These are phyloP conservation scores for Spea bombifrons DNA, from an alignment of 2,113 vertebrate species.

Conservation along the genomic window DNA sequence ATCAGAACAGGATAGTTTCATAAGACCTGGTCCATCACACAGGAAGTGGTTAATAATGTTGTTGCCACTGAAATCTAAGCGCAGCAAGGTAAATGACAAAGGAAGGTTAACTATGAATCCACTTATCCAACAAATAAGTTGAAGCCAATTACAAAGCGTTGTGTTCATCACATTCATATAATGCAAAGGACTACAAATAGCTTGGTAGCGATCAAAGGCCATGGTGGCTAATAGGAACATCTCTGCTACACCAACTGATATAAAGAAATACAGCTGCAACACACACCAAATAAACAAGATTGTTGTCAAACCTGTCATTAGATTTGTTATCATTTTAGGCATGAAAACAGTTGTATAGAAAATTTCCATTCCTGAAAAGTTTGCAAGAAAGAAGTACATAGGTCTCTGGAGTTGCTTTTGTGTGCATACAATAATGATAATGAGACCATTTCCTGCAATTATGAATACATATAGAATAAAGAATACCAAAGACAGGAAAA, in stretches of 20 bases:
- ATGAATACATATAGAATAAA: conserved; percentile 42
- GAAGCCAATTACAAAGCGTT: neutral
- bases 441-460: conserved; percentile 41
- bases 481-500: conserved; percentile 44
- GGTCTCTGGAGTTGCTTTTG: conserved; percentile 47
- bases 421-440: conserved; percentile 41
- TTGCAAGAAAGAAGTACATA: conserved; percentile 53
- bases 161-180: conserved; percentile 44
- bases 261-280: conserved; percentile 45
- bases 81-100: neutral
- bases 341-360: conserved; percentile 48
- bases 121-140: neutral
- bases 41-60: conserved; percentile 20
- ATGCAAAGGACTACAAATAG: conserved; percentile 42
- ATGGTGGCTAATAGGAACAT: conserved; percentile 48
- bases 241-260: conserved; percentile 47
- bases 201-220: conserved; percentile 47
- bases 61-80: neutral
- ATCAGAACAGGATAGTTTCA: conserved; percentile 3
- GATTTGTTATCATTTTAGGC: conserved; percentile 46
- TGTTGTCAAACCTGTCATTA: conserved; percentile 34
- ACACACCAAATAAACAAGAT: conserved; percentile 44
- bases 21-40: conserved; percentile 15
- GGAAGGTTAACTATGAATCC: neutral
- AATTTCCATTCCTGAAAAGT: conserved; percentile 53